Percentiles rank a stretch among this genome's conserved stretches.
These are phyloP conservation scores for Brachionus rotundiformis DNA, from an alignment of 1,140 invertebrate genomes.

Conservation along the genomic window DNA sequence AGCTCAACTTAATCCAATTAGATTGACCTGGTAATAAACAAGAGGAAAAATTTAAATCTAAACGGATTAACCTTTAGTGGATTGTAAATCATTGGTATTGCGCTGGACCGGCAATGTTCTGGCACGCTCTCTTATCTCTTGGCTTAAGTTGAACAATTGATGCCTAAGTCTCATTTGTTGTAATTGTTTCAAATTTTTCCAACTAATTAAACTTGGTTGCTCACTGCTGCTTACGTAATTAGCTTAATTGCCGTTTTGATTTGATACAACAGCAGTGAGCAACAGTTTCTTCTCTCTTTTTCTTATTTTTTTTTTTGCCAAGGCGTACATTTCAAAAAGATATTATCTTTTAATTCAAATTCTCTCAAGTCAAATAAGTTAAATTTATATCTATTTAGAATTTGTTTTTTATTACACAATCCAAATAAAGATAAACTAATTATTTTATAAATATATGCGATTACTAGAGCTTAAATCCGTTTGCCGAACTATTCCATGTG, in stretches of 20 bases:
- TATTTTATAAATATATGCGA: no score
- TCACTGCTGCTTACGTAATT: not conserved
- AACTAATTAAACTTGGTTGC: not conserved
- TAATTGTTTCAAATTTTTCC: not conserved
- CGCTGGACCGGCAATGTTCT: not conserved
- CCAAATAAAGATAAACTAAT: no score
- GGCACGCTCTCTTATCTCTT: not conserved
- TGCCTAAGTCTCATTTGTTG: not conserved
- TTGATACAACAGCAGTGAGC: no score
- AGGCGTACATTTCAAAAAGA: not conserved
- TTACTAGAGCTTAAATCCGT: no score
- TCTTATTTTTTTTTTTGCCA: not conserved
- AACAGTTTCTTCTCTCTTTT: not conserved
- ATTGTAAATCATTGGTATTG: not conserved
- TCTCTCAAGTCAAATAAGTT: not conserved
- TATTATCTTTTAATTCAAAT: not conserved
- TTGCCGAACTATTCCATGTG: no score
- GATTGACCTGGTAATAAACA: not conserved
- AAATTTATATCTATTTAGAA: not conserved
- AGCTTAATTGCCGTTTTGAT: not conserved
- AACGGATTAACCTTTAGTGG: conserved; percentile 12
- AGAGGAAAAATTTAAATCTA: not conserved
- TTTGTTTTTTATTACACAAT: no score
- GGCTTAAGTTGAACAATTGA: not conserved
- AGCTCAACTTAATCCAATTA: conserved; percentile 20